Evolutionary conservation across 2,113 vertebrate genomes (phyloP).

Genomic region (Chionis minor): DNA sequence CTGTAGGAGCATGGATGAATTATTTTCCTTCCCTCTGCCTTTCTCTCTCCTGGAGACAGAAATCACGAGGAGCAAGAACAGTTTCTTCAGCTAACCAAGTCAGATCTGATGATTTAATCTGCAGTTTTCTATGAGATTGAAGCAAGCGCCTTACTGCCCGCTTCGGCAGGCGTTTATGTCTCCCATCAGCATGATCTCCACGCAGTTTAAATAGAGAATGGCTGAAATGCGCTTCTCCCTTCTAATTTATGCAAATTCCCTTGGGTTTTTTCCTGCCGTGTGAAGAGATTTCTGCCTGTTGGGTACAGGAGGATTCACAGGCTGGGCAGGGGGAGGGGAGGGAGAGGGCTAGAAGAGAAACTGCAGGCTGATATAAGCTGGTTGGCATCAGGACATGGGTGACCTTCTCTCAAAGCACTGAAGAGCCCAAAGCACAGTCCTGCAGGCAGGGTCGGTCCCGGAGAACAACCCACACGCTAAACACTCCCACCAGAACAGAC

Average conservation of each 20-base stretch:
- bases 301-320: neutral
- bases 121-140: neutral
- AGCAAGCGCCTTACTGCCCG: neutral
- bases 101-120: slow-evolving; percentile 33
- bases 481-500: neutral
- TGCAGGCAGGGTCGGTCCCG: neutral
- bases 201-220: neutral
- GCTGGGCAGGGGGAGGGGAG: neutral
- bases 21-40: neutral
- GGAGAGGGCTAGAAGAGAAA: neutral
- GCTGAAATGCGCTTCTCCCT: neutral
- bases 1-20: neutral
- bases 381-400: neutral
- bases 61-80: neutral
- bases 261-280: neutral
- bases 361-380: neutral
- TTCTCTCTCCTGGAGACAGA: neutral
- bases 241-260: slow-evolving; percentile 66
- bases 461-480: neutral
- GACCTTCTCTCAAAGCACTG: neutral
- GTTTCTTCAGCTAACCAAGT: slow-evolving; percentile 15
- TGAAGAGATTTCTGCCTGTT: slow-evolving; percentile 52
- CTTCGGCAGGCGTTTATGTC: neutral
- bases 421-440: neutral
- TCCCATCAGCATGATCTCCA: slow-evolving; percentile 10